Conservation (phyloP, 2,113 vertebrate genomes). For the Petaurus breviceps region DNA sequence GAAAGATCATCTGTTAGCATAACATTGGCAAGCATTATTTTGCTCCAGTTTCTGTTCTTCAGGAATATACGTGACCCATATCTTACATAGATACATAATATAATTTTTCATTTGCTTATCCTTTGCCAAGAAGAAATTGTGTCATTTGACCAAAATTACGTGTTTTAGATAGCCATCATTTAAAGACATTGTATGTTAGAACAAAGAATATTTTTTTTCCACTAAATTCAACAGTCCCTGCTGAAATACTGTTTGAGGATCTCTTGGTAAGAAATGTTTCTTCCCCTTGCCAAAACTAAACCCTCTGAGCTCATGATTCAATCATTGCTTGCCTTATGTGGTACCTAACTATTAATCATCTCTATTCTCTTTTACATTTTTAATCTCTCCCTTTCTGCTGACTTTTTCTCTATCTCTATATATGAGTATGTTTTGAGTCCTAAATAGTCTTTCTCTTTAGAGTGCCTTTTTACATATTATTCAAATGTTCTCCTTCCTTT, state of each 20-base stretch:
- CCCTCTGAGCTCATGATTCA: neutral
- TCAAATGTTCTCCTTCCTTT: neutral
- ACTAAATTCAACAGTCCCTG: neutral
- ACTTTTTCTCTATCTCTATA: neutral
- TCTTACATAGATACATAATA: neutral
- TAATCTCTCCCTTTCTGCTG: neutral
- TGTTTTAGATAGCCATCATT: neutral
- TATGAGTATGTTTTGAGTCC: neutral
- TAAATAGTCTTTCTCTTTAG: neutral
- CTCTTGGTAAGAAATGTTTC: neutral
- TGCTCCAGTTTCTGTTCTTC: neutral
- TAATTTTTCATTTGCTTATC: neutral
- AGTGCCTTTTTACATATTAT: neutral
- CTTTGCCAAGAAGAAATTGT: neutral
- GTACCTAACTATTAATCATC: neutral
- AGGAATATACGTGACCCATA: neutral
- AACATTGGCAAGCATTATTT: neutral
- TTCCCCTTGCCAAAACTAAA: neutral
- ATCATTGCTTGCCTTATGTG: neutral
- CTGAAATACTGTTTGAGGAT: neutral
- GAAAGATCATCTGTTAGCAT: conserved; percentile 50
- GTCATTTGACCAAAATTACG: neutral
- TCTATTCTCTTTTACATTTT: neutral
- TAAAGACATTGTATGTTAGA: neutral
- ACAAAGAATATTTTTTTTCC: neutral